Conservation (phyloP, 2,113 vertebrate genomes). For the Charina bottae region DNA sequence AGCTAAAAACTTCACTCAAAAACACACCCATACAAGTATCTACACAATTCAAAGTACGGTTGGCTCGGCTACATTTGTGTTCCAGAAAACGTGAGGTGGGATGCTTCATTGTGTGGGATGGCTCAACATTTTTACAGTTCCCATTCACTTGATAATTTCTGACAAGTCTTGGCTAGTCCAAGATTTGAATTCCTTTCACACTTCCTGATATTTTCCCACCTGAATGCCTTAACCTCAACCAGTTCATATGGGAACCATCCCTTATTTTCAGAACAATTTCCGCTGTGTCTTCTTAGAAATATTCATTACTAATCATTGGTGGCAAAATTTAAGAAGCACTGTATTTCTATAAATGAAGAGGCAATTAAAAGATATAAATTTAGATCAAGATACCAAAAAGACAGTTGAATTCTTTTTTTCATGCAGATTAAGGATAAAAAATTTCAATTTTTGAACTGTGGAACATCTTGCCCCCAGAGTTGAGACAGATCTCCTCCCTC, state of each 20-base stretch:
- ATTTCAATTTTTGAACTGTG: too few species aligned
- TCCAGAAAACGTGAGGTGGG: background rate
- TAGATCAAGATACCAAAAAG: too few species aligned
- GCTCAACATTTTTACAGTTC: background rate
- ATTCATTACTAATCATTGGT: background rate
- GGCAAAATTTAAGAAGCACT: background rate
- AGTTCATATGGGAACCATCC: background rate
- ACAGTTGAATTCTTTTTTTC: too few species aligned
- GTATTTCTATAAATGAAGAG: background rate
- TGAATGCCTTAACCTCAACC: background rate
- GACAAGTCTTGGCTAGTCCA: background rate
- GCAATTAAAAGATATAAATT: background rate
- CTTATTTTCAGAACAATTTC: background rate
- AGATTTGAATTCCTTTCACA: background rate
- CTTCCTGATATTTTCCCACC: background rate
- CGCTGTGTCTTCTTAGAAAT: background rate
- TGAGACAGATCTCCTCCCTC: too few species aligned
- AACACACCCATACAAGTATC: background rate
- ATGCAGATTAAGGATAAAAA: too few species aligned
- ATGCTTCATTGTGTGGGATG: background rate
- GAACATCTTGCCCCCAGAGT: too few species aligned
- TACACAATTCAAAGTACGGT: background rate
- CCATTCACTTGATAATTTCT: background rate
- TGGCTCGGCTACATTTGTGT: too few species aligned
- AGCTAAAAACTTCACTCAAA: background rate